Evolutionary conservation across 2,888 invertebrate genomes (phyloP).

Genomic region (Biston stratarius): DNA sequence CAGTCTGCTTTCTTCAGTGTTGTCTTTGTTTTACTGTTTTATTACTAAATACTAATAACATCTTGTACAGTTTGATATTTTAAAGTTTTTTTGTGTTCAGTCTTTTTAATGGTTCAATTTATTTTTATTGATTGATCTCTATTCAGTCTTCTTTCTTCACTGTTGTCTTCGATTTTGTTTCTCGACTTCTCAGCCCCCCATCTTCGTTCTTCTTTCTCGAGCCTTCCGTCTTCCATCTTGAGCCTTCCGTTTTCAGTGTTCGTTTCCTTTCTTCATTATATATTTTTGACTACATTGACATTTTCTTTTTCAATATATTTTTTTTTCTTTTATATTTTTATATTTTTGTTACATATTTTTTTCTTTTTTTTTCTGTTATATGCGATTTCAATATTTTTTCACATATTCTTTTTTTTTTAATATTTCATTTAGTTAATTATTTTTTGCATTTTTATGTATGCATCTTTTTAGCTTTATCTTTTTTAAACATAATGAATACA

Average conservation of each 20-base stretch:
- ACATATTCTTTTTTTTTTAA: neutral
- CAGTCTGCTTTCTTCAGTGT: neutral
- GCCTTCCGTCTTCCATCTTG: neutral
- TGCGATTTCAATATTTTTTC: neutral
- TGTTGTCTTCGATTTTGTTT: neutral
- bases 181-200: neutral
- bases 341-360: neutral
- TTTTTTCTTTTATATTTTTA: neutral
- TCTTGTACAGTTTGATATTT: conserved; percentile 15
- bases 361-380: neutral
- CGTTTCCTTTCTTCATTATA: neutral
- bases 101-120: neutral
- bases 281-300: neutral
- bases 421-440: neutral
- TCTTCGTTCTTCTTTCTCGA: conserved; percentile 7
- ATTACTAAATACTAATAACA: neutral
- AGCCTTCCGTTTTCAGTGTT: neutral
- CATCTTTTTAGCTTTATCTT: neutral
- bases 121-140: neutral
- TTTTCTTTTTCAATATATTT: neutral
- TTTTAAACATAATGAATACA: neutral
- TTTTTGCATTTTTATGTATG: neutral
- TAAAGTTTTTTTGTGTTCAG: neutral
- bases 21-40: neutral
- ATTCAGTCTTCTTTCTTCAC: neutral